phyloP scores from a whole-genome alignment of 2,113 vertebrate species.

The Vireo altiloquus region DNA sequence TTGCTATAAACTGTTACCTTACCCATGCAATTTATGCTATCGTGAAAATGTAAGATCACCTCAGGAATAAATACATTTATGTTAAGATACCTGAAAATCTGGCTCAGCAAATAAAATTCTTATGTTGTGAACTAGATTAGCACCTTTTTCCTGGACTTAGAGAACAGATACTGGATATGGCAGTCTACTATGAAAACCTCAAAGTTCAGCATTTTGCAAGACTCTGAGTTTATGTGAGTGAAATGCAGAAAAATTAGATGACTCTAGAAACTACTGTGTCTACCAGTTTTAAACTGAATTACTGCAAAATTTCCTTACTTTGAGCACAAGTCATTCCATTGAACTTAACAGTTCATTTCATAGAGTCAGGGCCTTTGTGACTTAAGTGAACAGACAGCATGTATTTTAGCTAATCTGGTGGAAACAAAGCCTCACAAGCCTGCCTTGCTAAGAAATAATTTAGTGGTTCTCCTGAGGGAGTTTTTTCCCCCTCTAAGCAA shows the following conservation, averaged over 20 bases:
- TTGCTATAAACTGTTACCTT: not conserved
- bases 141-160: not conserved
- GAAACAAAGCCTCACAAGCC: conserved; percentile 41
- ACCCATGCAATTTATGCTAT: not conserved
- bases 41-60: not conserved
- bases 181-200: not conserved
- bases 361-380: not conserved
- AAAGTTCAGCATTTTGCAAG: not conserved
- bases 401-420: conserved; percentile 44
- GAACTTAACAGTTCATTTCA: not conserved
- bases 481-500: conserved; percentile 2
- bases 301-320: not conserved
- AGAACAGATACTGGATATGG: not conserved
- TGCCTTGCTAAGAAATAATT: conserved; percentile 52
- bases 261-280: not conserved
- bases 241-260: not conserved
- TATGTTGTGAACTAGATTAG: not conserved
- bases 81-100: not conserved
- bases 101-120: not conserved
- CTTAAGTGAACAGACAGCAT: conserved; percentile 11
- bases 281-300: not conserved
- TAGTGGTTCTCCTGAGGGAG: conserved; percentile 16
- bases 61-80: not conserved
- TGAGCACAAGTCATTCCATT: not conserved
- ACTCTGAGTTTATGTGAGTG: not conserved